Conservation (phyloP, 37 sponge, comb jelly and placozoan genomes). For the Cladorhizidae sp. region DNA sequence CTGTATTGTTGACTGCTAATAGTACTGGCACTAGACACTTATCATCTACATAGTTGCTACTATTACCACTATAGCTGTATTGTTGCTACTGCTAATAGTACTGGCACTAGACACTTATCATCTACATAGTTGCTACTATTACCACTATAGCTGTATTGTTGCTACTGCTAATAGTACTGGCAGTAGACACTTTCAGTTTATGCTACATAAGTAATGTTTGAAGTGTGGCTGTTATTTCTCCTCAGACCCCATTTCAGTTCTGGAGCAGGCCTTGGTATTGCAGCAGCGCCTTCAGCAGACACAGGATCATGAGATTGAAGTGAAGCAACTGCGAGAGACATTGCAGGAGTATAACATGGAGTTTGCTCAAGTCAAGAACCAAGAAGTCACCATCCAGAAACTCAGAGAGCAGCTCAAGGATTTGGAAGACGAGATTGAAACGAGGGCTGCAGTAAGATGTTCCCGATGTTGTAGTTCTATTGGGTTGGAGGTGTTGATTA, state of each 20-base stretch:
- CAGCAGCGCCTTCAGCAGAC: constrained; percentile 72
- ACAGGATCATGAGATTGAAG: constrained; percentile 89
- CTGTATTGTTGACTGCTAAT: too few species aligned
- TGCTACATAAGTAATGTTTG: background rate
- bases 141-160: too few species aligned
- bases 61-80: too few species aligned
- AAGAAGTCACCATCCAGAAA: constrained; percentile 82
- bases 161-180: too few species aligned
- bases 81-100: too few species aligned
- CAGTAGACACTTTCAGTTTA: background rate
- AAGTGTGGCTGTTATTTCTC: too few species aligned
- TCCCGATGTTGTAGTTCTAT: background rate
- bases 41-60: too few species aligned
- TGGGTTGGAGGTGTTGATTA: background rate
- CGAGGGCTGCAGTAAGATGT: constrained; percentile 46
- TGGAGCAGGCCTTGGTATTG: constrained; percentile 73
- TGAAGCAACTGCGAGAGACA: constrained; percentile 88
- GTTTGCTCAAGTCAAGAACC: constrained; percentile 90
- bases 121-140: too few species aligned
- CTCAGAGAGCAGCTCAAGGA: constrained; percentile 82
- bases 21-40: too few species aligned
- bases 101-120: too few species aligned
- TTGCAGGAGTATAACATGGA: constrained; percentile 91
- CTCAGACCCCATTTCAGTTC: constrained; percentile 80
- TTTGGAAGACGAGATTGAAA: constrained; percentile 65